Evolutionary conservation across 2,888 invertebrate genomes (phyloP).

Genomic region (Sphaeridia pumilis): DNA sequence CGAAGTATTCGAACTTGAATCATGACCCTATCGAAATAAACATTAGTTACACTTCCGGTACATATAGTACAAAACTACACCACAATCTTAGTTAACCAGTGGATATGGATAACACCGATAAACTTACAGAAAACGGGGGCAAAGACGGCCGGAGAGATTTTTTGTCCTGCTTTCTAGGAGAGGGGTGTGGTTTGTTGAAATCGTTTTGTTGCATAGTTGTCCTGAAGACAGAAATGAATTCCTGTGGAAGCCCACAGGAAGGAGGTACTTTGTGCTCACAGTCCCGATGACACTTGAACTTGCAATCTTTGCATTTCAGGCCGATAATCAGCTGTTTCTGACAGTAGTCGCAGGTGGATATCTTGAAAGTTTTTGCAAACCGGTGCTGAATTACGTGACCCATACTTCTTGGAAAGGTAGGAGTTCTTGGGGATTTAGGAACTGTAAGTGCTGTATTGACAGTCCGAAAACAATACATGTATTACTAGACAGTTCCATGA

Average conservation of each 20-base stretch:
- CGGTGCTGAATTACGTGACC: conserved; percentile 81
- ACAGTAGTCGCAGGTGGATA: conserved; percentile 80
- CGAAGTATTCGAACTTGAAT: conserved; percentile 85
- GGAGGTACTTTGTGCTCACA: conserved; percentile 85
- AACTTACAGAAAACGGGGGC: conserved; percentile 47
- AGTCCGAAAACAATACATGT: conserved; percentile 18
- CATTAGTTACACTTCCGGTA: too few species aligned
- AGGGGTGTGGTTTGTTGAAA: neutral
- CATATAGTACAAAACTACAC: too few species aligned
- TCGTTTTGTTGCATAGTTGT: conserved; percentile 26
- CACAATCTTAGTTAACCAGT: too few species aligned
- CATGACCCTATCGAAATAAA: conserved; percentile 47
- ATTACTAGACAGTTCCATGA: too few species aligned
- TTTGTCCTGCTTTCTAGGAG: conserved; percentile 17
- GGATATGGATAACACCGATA: neutral
- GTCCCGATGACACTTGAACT: conserved; percentile 77
- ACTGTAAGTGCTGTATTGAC: conserved; percentile 47
- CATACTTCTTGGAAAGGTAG: conserved; percentile 64
- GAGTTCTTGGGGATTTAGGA: conserved; percentile 63
- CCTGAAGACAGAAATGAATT: conserved; percentile 64
- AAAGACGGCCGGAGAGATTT: conserved; percentile 38
- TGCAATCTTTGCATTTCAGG: conserved; percentile 87
- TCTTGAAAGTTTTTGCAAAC: conserved; percentile 76
- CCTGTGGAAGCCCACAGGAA: conserved; percentile 80
- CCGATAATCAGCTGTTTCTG: conserved; percentile 77